phyloP scores from a whole-genome alignment of 1,140 invertebrate species.

The Anoplolepis gracilipes region DNA sequence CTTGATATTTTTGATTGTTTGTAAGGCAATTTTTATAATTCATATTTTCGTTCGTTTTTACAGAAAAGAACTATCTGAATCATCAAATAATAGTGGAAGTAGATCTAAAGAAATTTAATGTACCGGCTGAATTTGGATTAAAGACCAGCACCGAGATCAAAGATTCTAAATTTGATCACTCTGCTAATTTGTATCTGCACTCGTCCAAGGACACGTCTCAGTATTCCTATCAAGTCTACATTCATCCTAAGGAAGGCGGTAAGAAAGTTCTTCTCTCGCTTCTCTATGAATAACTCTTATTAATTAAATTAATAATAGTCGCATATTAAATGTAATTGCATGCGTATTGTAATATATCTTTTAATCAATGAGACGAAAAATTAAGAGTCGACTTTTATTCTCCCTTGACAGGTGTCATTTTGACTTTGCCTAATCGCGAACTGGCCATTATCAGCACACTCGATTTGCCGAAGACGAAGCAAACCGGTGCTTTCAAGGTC shows the following conservation, averaged over 20 bases:
- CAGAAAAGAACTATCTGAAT: constrained; percentile 81
- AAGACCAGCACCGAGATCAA: constrained; percentile 88
- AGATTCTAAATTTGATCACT: constrained; percentile 87
- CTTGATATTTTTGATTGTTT: background rate
- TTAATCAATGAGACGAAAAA: background rate
- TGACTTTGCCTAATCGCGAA: constrained; percentile 89
- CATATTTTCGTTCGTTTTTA: constrained; percentile 23
- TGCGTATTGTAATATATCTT: background rate
- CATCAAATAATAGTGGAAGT: constrained; percentile 87
- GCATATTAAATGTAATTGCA: background rate
- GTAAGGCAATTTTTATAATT: background rate
- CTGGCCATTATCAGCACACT: constrained; percentile 87
- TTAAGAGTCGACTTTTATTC: background rate
- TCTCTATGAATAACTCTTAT: constrained; percentile 17
- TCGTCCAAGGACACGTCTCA: constrained; percentile 88
- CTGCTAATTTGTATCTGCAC: constrained; percentile 89
- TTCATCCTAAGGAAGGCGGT: constrained; percentile 87
- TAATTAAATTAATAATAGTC: background rate
- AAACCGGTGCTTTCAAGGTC: constrained; percentile 83
- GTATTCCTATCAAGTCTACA: constrained; percentile 89
- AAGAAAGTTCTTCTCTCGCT: constrained; percentile 18
- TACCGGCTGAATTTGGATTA: constrained; percentile 90
- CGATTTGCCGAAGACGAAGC: constrained; percentile 80
- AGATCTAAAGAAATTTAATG: constrained; percentile 90
- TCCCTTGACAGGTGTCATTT: constrained; percentile 84